Evolutionary conservation across 2,797 vertebrate species (phyloP), one percentile per base, ranked within the genome.

Genomic region (Dendrocincla fuliginosa): DNA sequence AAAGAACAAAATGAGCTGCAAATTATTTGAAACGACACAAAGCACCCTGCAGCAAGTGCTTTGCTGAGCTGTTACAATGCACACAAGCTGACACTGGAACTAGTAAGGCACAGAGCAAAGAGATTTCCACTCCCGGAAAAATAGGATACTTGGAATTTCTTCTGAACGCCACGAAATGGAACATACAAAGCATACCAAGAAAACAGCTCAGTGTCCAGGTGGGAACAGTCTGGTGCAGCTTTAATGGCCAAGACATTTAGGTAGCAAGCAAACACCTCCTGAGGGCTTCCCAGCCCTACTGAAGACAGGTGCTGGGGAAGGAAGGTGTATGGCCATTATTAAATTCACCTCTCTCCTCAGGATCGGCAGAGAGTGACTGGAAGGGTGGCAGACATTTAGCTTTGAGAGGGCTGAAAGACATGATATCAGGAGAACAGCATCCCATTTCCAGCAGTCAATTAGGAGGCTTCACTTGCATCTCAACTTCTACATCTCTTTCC

Each of bases 1-100:
- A 78, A 81, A 61, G 10, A 63, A 67, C 3, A 84, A 81, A 84
- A 65, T 20, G 2, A 90, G 37, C 27, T 46, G 24, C 35, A 82
- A 67, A 63, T 49, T 0, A 92, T 59, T 46, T 87, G 22, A 79
- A 91, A 78, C 42, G 47, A 61, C 49, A 30, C 41, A 94, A 67
- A 46, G 28, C 24, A 76, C 46, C 41, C 41, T 83, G 57, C 64
- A 68, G 65, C 44, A 42, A 81, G n/a, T 33, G 37, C 60, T 78
- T 79, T 63, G 47, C 83, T 33, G 57, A 90, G 73, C 42, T 57
- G 22, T 4, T 52, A 9, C 17, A 91, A 53, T 0, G 4, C 17
- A 71, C 19, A 7, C 1, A 1, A 89, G 60, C 37, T 41, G 44
- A 79, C 22, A 59, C 32, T 1, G 0, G 11, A 53, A 61, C 42